Conservation (phyloP, 2,888 invertebrate genomes). For the Gymnocheta viridis region DNA sequence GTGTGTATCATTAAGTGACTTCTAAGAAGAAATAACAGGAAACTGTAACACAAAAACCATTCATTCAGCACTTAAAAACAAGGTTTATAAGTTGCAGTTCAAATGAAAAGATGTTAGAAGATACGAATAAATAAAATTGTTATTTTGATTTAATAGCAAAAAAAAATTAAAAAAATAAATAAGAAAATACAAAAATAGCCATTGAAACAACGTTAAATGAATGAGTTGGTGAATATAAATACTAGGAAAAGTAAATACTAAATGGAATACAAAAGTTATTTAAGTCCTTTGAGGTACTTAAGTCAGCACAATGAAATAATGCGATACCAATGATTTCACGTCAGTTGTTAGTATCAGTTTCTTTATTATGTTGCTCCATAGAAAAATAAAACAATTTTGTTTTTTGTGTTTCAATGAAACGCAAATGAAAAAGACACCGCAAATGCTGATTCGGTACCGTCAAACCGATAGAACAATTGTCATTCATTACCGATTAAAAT, state of each 20-base stretch:
- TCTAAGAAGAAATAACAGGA: slow-evolving; percentile 32
- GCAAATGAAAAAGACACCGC: neutral
- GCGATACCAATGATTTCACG: neutral
- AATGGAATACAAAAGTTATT: slow-evolving; percentile 34
- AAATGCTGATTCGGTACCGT: too few species aligned
- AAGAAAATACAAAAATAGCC: slow-evolving; percentile 33
- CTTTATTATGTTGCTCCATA: neutral
- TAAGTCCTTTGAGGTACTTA: slow-evolving; percentile 70
- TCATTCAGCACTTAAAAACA: neutral
- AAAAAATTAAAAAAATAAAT: neutral
- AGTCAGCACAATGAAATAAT: slow-evolving; percentile 73
- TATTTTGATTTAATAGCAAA: slow-evolving; percentile 38
- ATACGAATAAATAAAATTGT: slow-evolving; percentile 24
- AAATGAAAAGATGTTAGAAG: slow-evolving; percentile 30
- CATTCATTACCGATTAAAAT: too few species aligned
- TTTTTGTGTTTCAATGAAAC: neutral
- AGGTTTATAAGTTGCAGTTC: slow-evolving; percentile 10
- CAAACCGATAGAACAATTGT: too few species aligned
- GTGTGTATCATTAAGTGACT: neutral
- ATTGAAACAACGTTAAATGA: slow-evolving; percentile 35
- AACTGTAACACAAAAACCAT: slow-evolving; percentile 9
- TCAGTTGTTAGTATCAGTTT: neutral
- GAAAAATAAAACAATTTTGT: neutral
- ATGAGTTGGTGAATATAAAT: slow-evolving; percentile 11
- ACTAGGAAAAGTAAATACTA: slow-evolving; percentile 25